Base-by-base conservation (phyloP, 2,797 vertebrate species). In the Cirrhinus mrigala region DNA sequence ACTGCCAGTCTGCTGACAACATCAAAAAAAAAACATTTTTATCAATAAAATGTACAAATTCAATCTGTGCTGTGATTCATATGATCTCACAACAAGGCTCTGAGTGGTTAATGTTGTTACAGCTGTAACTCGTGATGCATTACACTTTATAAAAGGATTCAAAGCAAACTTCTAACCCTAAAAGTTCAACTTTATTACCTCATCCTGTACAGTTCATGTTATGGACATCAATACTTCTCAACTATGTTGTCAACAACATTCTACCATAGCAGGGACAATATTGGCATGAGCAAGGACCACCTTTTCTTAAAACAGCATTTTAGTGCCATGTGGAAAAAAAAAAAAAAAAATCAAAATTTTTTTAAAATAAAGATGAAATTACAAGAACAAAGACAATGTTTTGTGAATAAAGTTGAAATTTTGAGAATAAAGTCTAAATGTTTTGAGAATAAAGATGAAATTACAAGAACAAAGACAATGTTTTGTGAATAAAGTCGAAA, bases 101-200 rank as follows among this genome's bases (percentile, higher is more conserved):
- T 75, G 20, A 75, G 40, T 83, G 71, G 58, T 66, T 83, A 52
- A 83, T 66, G n/a, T 11, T 52, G 22, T 76, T 76, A 66, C 27
- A 20, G 44, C 24, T n/a, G 18, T 83, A 75, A 83, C 29, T 64
- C 22, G 58, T 83, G 58, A 83, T 83, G 9, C 14, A 64, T 37
- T 7, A 48, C 18, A 40, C 37, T 81, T 14, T 3, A 46, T 58
- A 60, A 7, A 18, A 14, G n/a, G 14, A 40, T 80, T 50, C 48
- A 11, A 4, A 75, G 18, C 6, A 44, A 77, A 44, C 33, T 44
- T 15, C 50, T 12, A 33, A 54, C 16, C 48, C 73, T 54, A 11
- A 18, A 33, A 20, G 18, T 3, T 20, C 0, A 54, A 75, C 20
- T 74, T 29, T 22, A 14, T 56, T 40, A 56, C 29, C 50, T 54